These are phyloP conservation scores for Venustaconcha ellipsiformis DNA, from an alignment of 1,140 invertebrate species.

Conservation along the genomic window DNA sequence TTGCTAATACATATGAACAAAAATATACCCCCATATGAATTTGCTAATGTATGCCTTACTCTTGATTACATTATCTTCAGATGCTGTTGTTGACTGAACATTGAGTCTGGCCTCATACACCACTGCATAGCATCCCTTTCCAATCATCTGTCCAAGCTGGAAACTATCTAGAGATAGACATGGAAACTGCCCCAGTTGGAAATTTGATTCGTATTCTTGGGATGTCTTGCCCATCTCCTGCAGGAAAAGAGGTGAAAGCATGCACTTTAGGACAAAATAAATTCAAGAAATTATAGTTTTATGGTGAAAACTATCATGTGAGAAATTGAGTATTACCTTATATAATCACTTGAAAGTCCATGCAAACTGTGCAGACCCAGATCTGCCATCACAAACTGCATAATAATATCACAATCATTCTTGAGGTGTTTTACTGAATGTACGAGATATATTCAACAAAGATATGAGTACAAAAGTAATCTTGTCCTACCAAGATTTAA, in stretches of 20 bases:
- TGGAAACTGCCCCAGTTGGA: neutral
- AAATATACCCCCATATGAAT: too few species aligned
- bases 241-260: neutral
- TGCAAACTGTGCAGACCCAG: too few species aligned
- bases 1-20: too few species aligned
- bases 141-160: constrained; percentile 79
- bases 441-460: too few species aligned
- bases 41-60: too few species aligned
- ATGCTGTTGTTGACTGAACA: neutral
- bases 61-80: neutral
- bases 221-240: constrained; percentile 9
- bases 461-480: too few species aligned
- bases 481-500: too few species aligned
- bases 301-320: neutral
- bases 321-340: neutral
- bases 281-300: neutral
- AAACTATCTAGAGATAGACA: constrained; percentile 73
- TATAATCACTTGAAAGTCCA: too few species aligned
- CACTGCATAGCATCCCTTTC: constrained; percentile 85
- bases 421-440: too few species aligned
- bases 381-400: too few species aligned
- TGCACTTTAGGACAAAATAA: neutral
- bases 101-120: constrained; percentile 78
- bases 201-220: neutral
- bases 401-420: too few species aligned